Base-by-base conservation (phyloP, 1,140 invertebrate genomes). In the Trichonephila clavipes region DNA sequence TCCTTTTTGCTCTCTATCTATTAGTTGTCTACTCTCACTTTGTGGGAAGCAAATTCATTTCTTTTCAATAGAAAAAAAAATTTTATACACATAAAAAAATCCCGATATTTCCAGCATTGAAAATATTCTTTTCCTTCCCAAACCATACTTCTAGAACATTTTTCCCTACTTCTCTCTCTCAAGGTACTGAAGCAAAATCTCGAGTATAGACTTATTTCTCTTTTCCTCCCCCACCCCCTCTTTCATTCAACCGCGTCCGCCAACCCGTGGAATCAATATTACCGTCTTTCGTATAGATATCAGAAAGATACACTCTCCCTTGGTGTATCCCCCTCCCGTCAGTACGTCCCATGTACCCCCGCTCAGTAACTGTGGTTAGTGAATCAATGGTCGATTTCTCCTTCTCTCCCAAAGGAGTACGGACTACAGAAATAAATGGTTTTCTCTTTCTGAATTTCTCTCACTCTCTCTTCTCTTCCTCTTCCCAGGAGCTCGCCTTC, bases 381-480 rank as follows among this genome's bases (percentile, higher is more conserved):
- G 92, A 93, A 93, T 93, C 92, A 93, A 93, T 93, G 92, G 92
- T 69, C 92, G 92, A 93, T 93, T 93, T 93, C 92, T 87, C 51
- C 64, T 82, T 62, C 85, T 88, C 59, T 88, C 83, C 83, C 92
- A 34, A 40, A 19, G 92, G 92, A 88, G 83, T 77, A 62, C 19
- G 69, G 92, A 88, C 92, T 93, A 92, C 91, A 93, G 92, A 93
- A 93, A 93, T 93, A 93, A 93, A 93, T 93, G 69, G 92, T 93
- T 93, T 93, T 93, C 92, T 58, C 92, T 93, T 88, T 93, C 92
- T 93, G 92, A 82, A 88, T 93, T 88, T 88, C 85, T 87, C 85
- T 93, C 72, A 62, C 72, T 81, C 64, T 88, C 59, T 88, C n/a
- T 4, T 83, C 81, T 28, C 77, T 88, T 58, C 81, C 72, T 90